Evolutionary conservation across 2,888 invertebrate species (phyloP).

Genomic region (Unio pictorum): DNA sequence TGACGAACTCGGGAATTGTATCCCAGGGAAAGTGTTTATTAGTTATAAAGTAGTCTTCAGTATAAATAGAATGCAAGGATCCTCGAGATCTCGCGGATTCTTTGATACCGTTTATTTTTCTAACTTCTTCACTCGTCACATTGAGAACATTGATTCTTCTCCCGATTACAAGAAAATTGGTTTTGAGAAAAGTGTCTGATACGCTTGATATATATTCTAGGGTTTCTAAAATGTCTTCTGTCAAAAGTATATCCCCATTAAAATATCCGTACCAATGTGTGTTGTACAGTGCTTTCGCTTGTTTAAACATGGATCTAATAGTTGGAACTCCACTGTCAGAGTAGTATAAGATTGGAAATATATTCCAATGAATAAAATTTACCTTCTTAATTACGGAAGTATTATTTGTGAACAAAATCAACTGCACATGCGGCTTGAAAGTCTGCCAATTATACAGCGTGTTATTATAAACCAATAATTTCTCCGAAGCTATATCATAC

Average conservation of each 20-base stretch:
- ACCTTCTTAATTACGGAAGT: constrained; percentile 8
- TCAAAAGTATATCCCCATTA: constrained; percentile 37
- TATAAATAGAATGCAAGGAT: constrained; percentile 15
- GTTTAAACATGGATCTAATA: constrained; percentile 29
- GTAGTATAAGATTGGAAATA: constrained; percentile 12
- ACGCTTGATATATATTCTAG: constrained; percentile 3
- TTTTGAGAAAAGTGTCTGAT: neutral
- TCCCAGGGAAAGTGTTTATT: constrained; percentile 33
- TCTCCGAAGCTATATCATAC: constrained; percentile 23
- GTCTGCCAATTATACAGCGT: constrained; percentile 42
- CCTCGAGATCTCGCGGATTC: constrained; percentile 8
- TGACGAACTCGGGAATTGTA: constrained; percentile 28
- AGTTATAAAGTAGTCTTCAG: constrained; percentile 40
- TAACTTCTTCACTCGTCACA: constrained; percentile 16
- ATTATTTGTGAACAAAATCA: constrained; percentile 42
- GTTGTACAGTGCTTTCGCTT: constrained; percentile 24
- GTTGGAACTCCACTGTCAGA: constrained; percentile 20
- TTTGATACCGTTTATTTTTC: constrained; percentile 11
- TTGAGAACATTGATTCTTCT: constrained; percentile 33
- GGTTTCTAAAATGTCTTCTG: constrained; percentile 23
- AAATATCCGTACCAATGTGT: constrained; percentile 36
- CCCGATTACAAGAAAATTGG: constrained; percentile 28
- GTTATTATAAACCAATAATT: constrained; percentile 25
- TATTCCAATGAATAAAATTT: constrained; percentile 30
- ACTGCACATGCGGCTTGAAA: constrained; percentile 29